A percentile compares a stretch with the other conserved stretches of the same genome.
phyloP scores from a whole-genome alignment of 2,888 invertebrate genomes.

The Beris chalybata region DNA sequence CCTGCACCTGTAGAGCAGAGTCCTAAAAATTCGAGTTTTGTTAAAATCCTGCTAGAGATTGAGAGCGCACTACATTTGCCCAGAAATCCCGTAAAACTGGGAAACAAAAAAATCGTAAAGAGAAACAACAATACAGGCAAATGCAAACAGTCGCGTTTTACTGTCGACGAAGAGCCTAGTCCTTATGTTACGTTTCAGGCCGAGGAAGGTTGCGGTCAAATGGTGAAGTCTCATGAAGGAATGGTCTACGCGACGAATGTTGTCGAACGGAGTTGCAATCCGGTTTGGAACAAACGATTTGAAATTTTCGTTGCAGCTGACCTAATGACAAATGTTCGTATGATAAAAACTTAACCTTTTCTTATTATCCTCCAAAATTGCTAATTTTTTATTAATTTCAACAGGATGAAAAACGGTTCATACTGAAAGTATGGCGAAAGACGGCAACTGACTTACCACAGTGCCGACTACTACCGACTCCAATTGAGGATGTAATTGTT shows the following conservation, averaged over 20 bases:
- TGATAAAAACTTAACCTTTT: neutral
- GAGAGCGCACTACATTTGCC: conserved; percentile 63
- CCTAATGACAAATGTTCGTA: conserved; percentile 60
- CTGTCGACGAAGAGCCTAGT: conserved; percentile 59
- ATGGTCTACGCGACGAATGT: conserved; percentile 59
- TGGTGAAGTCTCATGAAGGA: conserved; percentile 52
- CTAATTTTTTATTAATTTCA: conserved; percentile 37
- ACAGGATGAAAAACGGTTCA: conserved; percentile 62
- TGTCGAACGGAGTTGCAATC: conserved; percentile 58
- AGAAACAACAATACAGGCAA: conserved; percentile 45
- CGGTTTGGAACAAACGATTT: conserved; percentile 61
- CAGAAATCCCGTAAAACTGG: conserved; percentile 51
- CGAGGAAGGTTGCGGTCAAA: conserved; percentile 43
- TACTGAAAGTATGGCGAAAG: conserved; percentile 66
- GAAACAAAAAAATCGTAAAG: conserved; percentile 49
- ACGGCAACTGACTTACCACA: conserved; percentile 54
- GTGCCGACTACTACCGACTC: conserved; percentile 53
- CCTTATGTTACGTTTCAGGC: conserved; percentile 66
- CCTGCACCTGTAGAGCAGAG: neutral
- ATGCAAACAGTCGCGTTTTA: conserved; percentile 45
- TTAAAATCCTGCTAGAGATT: conserved; percentile 60
- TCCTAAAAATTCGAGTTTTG: conserved; percentile 39
- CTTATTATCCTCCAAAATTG: neutral
- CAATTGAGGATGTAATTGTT: conserved; percentile 62
- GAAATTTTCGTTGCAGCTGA: conserved; percentile 58